Evolutionary conservation across 2,797 vertebrate species (phyloP), one percentile per base, ranked within the genome.

Genomic region (Hylomyscus alleni): DNA sequence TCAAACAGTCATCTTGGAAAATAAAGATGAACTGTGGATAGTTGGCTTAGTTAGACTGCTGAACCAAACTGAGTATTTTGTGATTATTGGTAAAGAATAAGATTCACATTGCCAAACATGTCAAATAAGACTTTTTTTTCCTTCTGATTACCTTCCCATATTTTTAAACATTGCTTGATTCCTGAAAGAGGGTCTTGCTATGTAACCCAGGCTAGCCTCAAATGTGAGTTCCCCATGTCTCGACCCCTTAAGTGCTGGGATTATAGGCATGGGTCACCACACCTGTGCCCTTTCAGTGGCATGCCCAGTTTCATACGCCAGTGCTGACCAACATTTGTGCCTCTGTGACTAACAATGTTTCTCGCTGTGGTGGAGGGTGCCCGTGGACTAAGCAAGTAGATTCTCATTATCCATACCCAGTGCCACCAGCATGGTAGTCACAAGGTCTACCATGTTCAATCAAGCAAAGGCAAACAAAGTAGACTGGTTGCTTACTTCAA

Each of bases 401-500:
- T 58, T 84, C 34, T 50, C 40, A 20, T 44, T 93, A 47, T 65
- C 77, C 50, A n/a, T 20, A 60, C 77, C 87, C 78, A 58, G 2
- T 94, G 13, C 47, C n/a, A 15, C 89, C 78, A 37, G 22, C 54
- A 20, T 47, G n/a, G n/a, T 90, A 26, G 22, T 47, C 90, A 60
- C 34, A 62, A 88, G 50, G 37, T 26, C 58, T 56, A 81, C 75
- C 44, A 91, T 54, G 19, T 26, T 37, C 40, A 96, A 82, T n/a
- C 40, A 93, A 77, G 56, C n/a, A 84, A 96, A 93, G 26, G 54
- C 93, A 94, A 47, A 80, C 69, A 94, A 94, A 95, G 58, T 9
- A 50, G 37, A 82, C 20, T 88, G 52, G 95, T 50, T 81, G 82
- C 26, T 56, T 93, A 78, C 62, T 72, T 85, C 73, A 93, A 95